A percentile compares a stretch with the other conserved stretches of the same genome.
These are phyloP conservation scores for Belonocnema kinseyi DNA, from an alignment of 1,140 invertebrate species.

Conservation along the genomic window DNA sequence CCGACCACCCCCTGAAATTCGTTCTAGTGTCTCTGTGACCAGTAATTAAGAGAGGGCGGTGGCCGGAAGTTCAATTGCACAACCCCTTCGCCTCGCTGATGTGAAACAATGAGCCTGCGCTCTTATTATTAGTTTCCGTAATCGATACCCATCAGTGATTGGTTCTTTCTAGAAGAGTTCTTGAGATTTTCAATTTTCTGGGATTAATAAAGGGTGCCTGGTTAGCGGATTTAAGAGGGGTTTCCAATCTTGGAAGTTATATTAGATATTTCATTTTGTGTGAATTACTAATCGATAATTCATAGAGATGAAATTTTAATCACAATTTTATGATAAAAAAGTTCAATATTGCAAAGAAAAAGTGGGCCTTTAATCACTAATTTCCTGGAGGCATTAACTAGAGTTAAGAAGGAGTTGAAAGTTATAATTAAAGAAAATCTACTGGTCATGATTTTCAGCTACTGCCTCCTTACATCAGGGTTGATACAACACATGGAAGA, in stretches of 20 bases:
- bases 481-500: no score
- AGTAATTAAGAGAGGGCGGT: constrained; percentile 23
- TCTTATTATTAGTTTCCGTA: constrained; percentile 13
- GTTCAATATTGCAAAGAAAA: no score
- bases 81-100: not conserved
- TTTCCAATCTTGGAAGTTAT: not conserved
- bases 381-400: no score
- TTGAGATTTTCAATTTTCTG: constrained; percentile 21
- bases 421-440: no score
- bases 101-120: constrained; percentile 20
- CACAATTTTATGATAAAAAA: no score
- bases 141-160: not conserved
- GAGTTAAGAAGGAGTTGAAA: no score
- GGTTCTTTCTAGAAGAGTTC: not conserved
- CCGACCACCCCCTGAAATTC: constrained; percentile 19
- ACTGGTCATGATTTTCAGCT: no score
- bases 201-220: constrained; percentile 11
- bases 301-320: constrained; percentile 14
- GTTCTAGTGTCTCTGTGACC: constrained; percentile 24
- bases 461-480: no score
- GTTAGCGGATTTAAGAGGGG: not conserved
- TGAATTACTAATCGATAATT: not conserved
- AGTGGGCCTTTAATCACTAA: no score
- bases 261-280: not conserved
- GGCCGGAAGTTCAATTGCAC: constrained; percentile 27